Conservation (phyloP, 2,888 invertebrate genomes). For the Cryptosula pallasiana region DNA sequence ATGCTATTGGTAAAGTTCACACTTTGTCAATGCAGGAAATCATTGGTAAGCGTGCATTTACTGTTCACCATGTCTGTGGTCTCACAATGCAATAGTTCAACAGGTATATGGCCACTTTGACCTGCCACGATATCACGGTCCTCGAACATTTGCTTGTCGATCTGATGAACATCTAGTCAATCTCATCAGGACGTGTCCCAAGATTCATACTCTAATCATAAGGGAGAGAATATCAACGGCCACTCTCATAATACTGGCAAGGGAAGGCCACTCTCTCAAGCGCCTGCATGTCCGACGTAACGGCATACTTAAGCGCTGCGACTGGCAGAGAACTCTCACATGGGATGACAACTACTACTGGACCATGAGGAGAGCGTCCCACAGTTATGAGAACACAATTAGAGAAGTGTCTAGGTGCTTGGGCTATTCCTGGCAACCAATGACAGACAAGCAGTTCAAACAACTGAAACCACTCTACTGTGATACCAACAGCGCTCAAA, state of each 20-base stretch:
- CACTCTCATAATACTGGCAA: slow-evolving; percentile 67
- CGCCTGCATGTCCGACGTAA: slow-evolving; percentile 66
- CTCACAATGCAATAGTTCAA: too few species aligned
- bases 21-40: too few species aligned
- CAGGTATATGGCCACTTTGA: slow-evolving; percentile 66
- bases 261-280: slow-evolving; percentile 62
- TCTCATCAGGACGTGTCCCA: slow-evolving; percentile 64
- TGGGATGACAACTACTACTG: slow-evolving; percentile 65
- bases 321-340: slow-evolving; percentile 64
- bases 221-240: slow-evolving; percentile 73
- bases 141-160: slow-evolving; percentile 66
- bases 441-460: slow-evolving; percentile 50
- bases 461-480: background rate
- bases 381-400: slow-evolving; percentile 64
- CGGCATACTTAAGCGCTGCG: slow-evolving; percentile 62
- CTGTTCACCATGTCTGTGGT: too few species aligned
- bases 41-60: too few species aligned
- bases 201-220: slow-evolving; percentile 65
- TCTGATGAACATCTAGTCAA: slow-evolving; percentile 66
- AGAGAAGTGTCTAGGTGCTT: slow-evolving; percentile 66
- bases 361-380: slow-evolving; percentile 63
- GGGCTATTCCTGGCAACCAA: slow-evolving; percentile 62
- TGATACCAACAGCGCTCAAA: background rate
- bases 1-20: too few species aligned
- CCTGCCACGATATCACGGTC: slow-evolving; percentile 61